A percentile compares a stretch with the other conserved stretches of the same genome.
Conservation (phyloP, 2,113 vertebrate species). For the Pseudolaguvia tuberculata region DNA sequence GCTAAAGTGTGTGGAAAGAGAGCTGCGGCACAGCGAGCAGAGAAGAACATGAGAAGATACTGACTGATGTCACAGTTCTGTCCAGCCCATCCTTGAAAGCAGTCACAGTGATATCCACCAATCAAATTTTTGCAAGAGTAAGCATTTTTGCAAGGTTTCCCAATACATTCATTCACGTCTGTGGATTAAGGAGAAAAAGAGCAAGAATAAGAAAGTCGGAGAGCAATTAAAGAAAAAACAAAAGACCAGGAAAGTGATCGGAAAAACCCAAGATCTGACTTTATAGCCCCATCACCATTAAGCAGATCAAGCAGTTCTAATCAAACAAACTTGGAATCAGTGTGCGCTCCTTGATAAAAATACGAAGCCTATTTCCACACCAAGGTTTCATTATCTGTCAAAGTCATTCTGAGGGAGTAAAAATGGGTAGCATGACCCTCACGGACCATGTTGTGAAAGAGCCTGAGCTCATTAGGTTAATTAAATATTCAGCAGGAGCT, state of each 20-base stretch:
- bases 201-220: constrained; percentile 37
- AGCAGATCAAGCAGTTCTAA: constrained; percentile 26
- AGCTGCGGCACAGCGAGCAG: constrained; percentile 8
- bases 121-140: constrained; percentile 98
- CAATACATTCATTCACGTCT: constrained; percentile 97
- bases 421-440: constrained; percentile 19
- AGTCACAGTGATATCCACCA: constrained; percentile 98
- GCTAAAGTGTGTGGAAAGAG: constrained; percentile 32
- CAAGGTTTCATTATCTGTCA: neutral
- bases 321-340: neutral
- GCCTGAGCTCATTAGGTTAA: constrained; percentile 35
- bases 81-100: constrained; percentile 94
- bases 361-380: neutral
- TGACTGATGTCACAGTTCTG: constrained; percentile 96
- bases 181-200: constrained; percentile 72
- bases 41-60: constrained; percentile 69
- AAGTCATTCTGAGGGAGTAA: neutral
- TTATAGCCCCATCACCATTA: constrained; percentile 43
- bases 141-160: constrained; percentile 89
- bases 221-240: neutral
- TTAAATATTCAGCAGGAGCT: constrained; percentile 53
- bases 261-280: constrained; percentile 26
- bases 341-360: neutral
- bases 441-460: constrained; percentile 30
- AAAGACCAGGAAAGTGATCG: constrained; percentile 25